Evolutionary conservation across 1,140 invertebrate species (phyloP), one percentile per base, ranked within the genome.

Genomic region (Pogonognathellus flavescens): DNA sequence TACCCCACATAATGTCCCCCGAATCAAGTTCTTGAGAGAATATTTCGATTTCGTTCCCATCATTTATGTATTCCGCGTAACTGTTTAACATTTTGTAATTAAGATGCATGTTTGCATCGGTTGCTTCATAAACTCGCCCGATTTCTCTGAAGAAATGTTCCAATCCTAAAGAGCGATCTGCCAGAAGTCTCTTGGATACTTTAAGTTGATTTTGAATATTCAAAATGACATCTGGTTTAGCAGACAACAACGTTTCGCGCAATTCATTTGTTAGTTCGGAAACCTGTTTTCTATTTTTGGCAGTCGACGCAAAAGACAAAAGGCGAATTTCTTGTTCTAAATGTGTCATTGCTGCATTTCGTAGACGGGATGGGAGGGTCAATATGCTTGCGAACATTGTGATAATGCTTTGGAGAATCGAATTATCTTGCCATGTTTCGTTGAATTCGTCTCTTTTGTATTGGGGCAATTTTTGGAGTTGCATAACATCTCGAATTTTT

Each of bases 141-240:
- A 76, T 76, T 76, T 76, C 70, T n/a, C 70, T 11, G 41, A 76
- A 76, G 49, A 76, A 76, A 18, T 76, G 70, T 49, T 76, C 70
- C 41, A 76, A 14, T 8, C 41, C 70, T 14, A 76, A 76, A 49
- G 70, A 49, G 22, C 70, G n/a, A 49, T 76, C 41, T 50, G 70
- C 25, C 14, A 76, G 8, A n/a, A 41, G 41, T 4, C 31, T 50
- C 49, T 76, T 76, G 0, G 25, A 25, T n/a, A 49, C 70, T 76
- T 41, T 49, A 9, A 76, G 49, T 76, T 76, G 70, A n/a, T 76
- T 76, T 31, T 76, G 70, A n/a, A 76, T 31, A 76, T 76, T 76
- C 7, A 76, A 11, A 18, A 76, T 11, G 7, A 76, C 16, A 76
- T 76, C 70, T 2, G 22, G 41, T 16, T 76, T 76, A 14, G 4